These are phyloP conservation scores for Sebastiscus tertius DNA, from an alignment of 2,797 vertebrate species.

Conservation along the genomic window DNA sequence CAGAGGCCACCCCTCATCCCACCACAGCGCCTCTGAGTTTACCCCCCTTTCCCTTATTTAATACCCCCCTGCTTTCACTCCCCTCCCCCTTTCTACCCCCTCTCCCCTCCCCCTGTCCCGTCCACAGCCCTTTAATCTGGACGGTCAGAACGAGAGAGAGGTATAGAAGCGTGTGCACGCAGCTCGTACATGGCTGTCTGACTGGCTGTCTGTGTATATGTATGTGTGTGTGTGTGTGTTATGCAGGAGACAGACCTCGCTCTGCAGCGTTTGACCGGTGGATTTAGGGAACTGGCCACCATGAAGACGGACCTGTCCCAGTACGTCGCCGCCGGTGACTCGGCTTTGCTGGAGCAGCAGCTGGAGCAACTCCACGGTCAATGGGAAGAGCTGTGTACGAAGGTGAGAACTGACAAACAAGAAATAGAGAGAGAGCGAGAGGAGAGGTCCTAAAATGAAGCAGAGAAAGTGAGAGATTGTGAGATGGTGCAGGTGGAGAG, in stretches of 20 bases:
- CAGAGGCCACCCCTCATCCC: conserved; percentile 27
- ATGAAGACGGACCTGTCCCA: conserved; percentile 87
- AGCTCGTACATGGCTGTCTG: conserved; percentile 47
- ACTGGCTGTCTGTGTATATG: conserved; percentile 37
- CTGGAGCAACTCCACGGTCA: conserved; percentile 89
- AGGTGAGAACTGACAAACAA: conserved; percentile 71
- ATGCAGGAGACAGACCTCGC: conserved; percentile 91
- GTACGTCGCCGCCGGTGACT: conserved; percentile 84
- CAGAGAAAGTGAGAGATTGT: not conserved
- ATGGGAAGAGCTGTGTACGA: conserved; percentile 90
- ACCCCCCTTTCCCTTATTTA: conserved; percentile 63
- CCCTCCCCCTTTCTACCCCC: conserved; percentile 68
- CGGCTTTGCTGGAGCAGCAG: conserved; percentile 86
- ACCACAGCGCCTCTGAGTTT: conserved; percentile 40
- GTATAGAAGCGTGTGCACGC: conserved; percentile 38
- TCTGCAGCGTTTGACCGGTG: conserved; percentile 82
- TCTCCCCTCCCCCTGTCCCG: conserved; percentile 67
- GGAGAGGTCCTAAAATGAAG: not conserved
- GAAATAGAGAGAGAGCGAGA: not conserved
- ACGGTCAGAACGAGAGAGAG: conserved; percentile 52
- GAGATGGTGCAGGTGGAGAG: conserved; percentile 31
- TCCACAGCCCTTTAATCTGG: conserved; percentile 82
- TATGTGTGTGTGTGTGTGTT: conserved; percentile 74
- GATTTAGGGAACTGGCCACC: conserved; percentile 83
- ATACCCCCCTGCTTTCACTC: conserved; percentile 71